Evolutionary conservation across 2,113 vertebrate genomes (phyloP).

Genomic region (Poeciliopsis occidentalis): DNA sequence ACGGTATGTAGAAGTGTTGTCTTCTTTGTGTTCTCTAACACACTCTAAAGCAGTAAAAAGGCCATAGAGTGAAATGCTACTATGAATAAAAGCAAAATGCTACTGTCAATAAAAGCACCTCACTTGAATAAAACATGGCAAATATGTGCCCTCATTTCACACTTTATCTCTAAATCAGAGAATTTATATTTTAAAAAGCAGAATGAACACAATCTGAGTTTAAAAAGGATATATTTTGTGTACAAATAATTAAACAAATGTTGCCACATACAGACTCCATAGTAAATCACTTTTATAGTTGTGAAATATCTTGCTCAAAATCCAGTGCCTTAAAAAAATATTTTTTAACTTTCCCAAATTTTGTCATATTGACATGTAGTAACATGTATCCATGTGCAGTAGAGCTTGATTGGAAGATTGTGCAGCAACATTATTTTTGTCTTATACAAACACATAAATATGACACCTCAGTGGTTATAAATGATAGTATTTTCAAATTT

Average conservation of each 20-base stretch:
- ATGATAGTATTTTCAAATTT: neutral
- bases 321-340: neutral
- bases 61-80: neutral
- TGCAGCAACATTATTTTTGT: neutral
- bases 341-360: neutral
- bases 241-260: neutral
- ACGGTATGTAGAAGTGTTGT: neutral
- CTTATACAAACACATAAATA: neutral
- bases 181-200: neutral
- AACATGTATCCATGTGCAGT: neutral
- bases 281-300: neutral
- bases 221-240: neutral
- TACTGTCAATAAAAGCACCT: constrained; percentile 53
- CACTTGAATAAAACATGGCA: constrained; percentile 5
- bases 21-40: neutral
- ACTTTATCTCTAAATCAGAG: neutral
- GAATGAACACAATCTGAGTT: neutral
- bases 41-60: neutral
- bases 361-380: neutral
- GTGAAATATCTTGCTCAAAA: neutral
- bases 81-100: constrained; percentile 44
- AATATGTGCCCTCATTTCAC: constrained; percentile 12
- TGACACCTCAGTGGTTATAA: neutral
- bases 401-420: no score
- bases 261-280: neutral